Conservation (phyloP, 2,888 invertebrate species). For the Sthenelais limicola region DNA sequence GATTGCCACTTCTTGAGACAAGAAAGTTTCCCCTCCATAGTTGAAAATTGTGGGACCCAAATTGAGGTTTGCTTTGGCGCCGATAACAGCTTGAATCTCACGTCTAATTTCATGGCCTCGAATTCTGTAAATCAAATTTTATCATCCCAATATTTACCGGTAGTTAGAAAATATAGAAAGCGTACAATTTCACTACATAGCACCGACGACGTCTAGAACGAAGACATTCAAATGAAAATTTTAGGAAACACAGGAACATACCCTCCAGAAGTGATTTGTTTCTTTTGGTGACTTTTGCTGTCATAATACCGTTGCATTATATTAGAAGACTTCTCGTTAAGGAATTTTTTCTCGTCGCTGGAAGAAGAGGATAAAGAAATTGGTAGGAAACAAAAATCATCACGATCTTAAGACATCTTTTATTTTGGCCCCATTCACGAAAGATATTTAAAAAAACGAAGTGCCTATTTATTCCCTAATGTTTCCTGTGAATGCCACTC, state of each 20-base stretch:
- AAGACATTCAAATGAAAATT: too few relatives aligned
- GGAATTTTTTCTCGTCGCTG: slow-evolving; percentile 65
- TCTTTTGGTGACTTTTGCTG: slow-evolving; percentile 94
- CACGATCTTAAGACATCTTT: slow-evolving; percentile 13
- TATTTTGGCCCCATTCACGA: too few relatives aligned
- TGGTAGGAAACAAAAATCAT: slow-evolving; percentile 10
- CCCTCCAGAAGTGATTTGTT: slow-evolving; percentile 90
- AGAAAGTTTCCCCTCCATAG: slow-evolving; percentile 90
- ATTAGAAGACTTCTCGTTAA: slow-evolving; percentile 83
- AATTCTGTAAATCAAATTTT: too few relatives aligned
- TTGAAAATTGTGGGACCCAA: slow-evolving; percentile 87
- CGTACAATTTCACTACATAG: too few relatives aligned
- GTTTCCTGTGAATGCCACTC: too few relatives aligned
- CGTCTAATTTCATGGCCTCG: slow-evolving; percentile 93
- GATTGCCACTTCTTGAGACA: slow-evolving; percentile 94
- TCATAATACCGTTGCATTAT: slow-evolving; percentile 91
- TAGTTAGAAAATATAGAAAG: too few relatives aligned
- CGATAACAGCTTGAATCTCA: slow-evolving; percentile 94
- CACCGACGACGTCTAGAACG: too few relatives aligned
- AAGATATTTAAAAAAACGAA: too few relatives aligned
- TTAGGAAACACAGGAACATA: slow-evolving; percentile 71
- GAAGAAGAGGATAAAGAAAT: slow-evolving; percentile 28
- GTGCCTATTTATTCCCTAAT: too few relatives aligned
- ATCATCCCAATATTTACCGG: too few relatives aligned
- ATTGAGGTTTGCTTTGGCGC: slow-evolving; percentile 86